Evolutionary conservation across 1,140 invertebrate genomes (phyloP), one percentile per base, ranked within the genome.

Genomic region (Aporrectodea caliginosa): DNA sequence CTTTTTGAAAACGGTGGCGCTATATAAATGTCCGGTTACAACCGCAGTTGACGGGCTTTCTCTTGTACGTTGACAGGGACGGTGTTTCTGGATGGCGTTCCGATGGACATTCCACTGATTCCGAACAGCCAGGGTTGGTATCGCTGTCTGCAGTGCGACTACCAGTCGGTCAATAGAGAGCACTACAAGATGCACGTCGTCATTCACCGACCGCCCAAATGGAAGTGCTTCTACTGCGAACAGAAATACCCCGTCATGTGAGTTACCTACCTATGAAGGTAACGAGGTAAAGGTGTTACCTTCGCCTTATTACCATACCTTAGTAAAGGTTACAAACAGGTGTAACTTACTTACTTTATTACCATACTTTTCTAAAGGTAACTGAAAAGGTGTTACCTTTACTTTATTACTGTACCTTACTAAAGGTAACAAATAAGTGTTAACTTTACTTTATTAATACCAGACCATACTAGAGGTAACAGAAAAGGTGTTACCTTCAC

Each of bases 181-280:
- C 58, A 73, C 78, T 79, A 71, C 78, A 79, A 79, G 72, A 70
- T 73, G 43, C 78, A 79, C 78, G 30, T 73, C 29, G 71, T 73
- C 16, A 73, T 70, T 22, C 79, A 79, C 43, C 43, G 74, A 16
- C 79, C 79, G 2, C 34, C 73, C 12, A 79, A 68, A 68, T 79
- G 79, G 79, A 73, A 79, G 73, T 79, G 79, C 74, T 73, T 35
- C 31, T 69, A 79, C 68, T 79, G 79, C 31, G 30, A 73, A 1
- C 73, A 75, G 73, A 79, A 75, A 58, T 79, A 75, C 68, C 79
- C 58, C 27, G 68, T 75, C 30, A 68, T 75, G 79, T 79, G 30
- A 79, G 79, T 79, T 0, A n/a, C n/a, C n/a, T n/a, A n/a, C n/a
- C n/a, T n/a, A n/a, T n/a, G n/a, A n/a, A n/a, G n/a, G n/a, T 29